Conservation (phyloP, 2,888 invertebrate genomes). For the Branchipolynoe longqiensis region DNA sequence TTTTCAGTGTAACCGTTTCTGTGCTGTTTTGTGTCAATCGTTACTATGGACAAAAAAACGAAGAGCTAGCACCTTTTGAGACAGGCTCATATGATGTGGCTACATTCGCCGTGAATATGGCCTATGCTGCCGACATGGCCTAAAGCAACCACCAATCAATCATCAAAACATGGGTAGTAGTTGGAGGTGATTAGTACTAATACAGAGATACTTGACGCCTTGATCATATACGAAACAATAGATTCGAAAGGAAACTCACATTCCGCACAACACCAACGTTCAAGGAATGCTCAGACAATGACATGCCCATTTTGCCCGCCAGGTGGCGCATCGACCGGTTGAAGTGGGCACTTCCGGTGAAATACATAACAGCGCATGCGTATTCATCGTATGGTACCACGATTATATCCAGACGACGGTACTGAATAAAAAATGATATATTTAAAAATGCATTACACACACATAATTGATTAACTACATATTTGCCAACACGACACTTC, state of each 20-base stretch:
- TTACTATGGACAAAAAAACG: no score
- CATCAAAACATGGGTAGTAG: no score
- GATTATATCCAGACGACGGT: constrained; percentile 83
- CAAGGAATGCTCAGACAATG: constrained; percentile 83
- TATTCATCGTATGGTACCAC: constrained; percentile 82
- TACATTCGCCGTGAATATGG: no score
- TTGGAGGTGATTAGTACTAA: no score
- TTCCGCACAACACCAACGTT: constrained; percentile 84
- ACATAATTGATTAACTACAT: neutral
- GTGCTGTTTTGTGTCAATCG: no score
- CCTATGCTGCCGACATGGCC: no score
- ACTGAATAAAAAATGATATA: constrained; percentile 71
- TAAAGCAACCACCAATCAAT: no score
- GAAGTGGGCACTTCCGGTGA: constrained; percentile 84
- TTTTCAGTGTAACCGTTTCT: no score
- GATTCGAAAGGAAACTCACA: constrained; percentile 68
- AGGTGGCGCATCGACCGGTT: constrained; percentile 83
- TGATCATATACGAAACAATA: neutral
- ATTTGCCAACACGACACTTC: no score
- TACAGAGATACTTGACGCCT: neutral
- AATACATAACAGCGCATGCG: constrained; percentile 83
- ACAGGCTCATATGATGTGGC: no score
- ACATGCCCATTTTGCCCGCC: constrained; percentile 83
- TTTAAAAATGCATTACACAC: neutral
- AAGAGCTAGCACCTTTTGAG: no score